Conservation (phyloP, 2,888 invertebrate genomes). For the Trileptium ribeirensis region DNA sequence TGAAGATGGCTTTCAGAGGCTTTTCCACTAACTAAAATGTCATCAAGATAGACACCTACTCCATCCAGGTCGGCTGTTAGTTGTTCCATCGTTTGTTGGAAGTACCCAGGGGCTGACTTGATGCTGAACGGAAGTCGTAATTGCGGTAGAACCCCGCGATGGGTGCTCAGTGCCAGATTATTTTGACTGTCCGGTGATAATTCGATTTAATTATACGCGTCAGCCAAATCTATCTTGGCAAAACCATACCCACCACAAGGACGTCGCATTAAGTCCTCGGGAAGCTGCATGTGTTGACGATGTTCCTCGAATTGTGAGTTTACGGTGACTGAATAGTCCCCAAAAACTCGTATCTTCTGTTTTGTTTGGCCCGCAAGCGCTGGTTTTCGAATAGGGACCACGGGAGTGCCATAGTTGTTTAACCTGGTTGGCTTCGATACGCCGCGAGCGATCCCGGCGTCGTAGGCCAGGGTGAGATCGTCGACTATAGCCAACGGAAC, state of each 20-base stretch:
- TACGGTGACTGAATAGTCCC: constrained; percentile 42
- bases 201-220: constrained; percentile 49
- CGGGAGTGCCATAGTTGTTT: background rate
- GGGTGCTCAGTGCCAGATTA: constrained; percentile 44
- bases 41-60: background rate
- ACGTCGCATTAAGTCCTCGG: constrained; percentile 38
- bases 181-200: constrained; percentile 41
- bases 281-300: constrained; percentile 40
- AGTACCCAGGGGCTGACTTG: background rate
- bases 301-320: constrained; percentile 42
- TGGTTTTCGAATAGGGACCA: background rate
- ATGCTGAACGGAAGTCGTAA: background rate
- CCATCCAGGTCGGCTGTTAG: background rate
- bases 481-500: background rate
- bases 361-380: background rate
- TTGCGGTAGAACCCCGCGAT: constrained; percentile 30
- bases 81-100: background rate
- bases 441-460: background rate
- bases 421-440: background rate
- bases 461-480: background rate
- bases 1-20: background rate
- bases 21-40: constrained; percentile 30
- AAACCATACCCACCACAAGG: constrained; percentile 44
- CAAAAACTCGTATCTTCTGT: constrained; percentile 52
- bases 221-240: constrained; percentile 48